Evolutionary conservation across 1,140 invertebrate genomes (phyloP), one percentile per base, ranked within the genome.

Genomic region (Brachionus rubens): DNA sequence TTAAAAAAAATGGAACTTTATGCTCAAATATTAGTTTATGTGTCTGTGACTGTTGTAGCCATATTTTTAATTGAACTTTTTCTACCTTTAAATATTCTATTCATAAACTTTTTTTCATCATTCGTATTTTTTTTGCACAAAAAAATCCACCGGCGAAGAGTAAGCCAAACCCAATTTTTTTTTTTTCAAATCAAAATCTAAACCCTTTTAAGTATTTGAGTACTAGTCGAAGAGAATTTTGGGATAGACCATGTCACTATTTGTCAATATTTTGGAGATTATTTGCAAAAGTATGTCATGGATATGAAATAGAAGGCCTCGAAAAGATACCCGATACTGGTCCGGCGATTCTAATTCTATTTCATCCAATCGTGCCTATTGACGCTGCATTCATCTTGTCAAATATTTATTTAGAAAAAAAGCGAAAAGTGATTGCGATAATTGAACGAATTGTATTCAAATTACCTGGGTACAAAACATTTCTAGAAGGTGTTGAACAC

Each of bases 301-400:
- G 52, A 78, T 98, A n/a, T n/a, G n/a, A n/a, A n/a, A n/a, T n/a
- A n/a, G n/a, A n/a, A n/a, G n/a, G n/a, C n/a, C n/a, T n/a, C 50
- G 93, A 98, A 82, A 93, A 97, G 82, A 89, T 99, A 76, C 96
- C 96, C 1, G 87, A 89, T n/a, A 85, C 89, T 72, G 90, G 91
- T 6, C 89, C 92, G 78, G 94, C 92, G 48, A 84, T 99, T 26
- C 88, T 98, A 72, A 90, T 99, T 52, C 98, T 94, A 82, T 99
- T 98, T 82, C 96, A 99, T 86, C 96, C 96, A 26, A 93, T 94
- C 6, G 89, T 98, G 78, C 96, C 96, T 3, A 89, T 98, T 56
- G 96, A 99, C 85, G 88, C 97, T 82, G 99, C 98, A 85, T 99
- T 98, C 87, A 89, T 98, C 78, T 89, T 92, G 77, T 89, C 94